Evolutionary conservation across 2,113 vertebrate genomes (phyloP).

Genomic region (Hyaena hyaena): DNA sequence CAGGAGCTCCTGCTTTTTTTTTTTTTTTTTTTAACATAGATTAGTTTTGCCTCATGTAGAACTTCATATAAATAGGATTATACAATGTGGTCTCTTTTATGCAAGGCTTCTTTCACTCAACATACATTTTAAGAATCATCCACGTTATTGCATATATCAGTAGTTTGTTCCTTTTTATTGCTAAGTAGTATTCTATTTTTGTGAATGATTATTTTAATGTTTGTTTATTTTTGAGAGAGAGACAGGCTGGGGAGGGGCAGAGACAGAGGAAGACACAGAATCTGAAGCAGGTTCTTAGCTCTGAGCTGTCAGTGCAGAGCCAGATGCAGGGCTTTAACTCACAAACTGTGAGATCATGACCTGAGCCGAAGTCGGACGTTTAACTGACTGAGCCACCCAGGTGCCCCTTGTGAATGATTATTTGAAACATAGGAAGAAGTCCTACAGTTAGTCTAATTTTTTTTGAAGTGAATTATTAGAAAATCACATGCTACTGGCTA

Average conservation of each 20-base stretch:
- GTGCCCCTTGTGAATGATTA: not conserved
- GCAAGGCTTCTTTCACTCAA: not conserved
- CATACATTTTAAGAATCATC: not conserved
- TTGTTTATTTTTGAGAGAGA: too few relatives aligned
- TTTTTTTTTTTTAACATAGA: not conserved
- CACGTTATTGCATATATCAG: not conserved
- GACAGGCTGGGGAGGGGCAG: too few relatives aligned
- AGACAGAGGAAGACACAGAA: too few relatives aligned
- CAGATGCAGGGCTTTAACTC: too few relatives aligned
- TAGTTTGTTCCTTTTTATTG: not conserved
- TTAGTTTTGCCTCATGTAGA: not conserved
- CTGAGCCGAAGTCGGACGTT: too few relatives aligned
- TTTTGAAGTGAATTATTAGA: not conserved
- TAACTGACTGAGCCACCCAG: too few relatives aligned
- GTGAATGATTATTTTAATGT: not conserved
- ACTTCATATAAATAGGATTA: not conserved
- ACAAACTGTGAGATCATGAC: too few relatives aligned
- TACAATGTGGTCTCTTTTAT: not conserved
- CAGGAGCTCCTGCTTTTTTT: too few relatives aligned
- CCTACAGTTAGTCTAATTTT: not conserved
- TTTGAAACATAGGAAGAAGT: not conserved
- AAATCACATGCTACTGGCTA: not conserved
- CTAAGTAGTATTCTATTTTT: not conserved
- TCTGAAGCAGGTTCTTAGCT: too few relatives aligned
- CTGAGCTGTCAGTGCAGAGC: too few relatives aligned